Conservation (phyloP, 1,140 invertebrate species). For the Trichogramma pretiosum region DNA sequence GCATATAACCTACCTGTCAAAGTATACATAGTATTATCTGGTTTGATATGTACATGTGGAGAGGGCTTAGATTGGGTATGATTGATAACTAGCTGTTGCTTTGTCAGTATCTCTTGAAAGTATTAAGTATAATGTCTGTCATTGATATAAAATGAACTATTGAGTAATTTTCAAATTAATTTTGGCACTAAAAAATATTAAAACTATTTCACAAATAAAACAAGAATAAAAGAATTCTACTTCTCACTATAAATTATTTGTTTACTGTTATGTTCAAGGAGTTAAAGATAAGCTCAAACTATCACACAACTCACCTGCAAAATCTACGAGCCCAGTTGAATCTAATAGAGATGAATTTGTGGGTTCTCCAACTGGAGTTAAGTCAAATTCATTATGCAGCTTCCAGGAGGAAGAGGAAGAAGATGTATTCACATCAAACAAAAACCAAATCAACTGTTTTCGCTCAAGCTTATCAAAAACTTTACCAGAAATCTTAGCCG, state of each 20-base stretch:
- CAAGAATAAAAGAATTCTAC: no score
- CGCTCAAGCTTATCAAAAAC: constrained; percentile 54
- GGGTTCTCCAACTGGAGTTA: constrained; percentile 14
- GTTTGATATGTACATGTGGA: no score
- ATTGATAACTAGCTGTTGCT: no score
- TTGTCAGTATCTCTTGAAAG: no score
- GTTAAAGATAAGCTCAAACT: constrained; percentile 29
- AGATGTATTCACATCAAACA: constrained; percentile 21
- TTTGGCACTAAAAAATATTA: neutral
- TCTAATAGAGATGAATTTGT: constrained; percentile 4
- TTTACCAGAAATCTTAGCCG: constrained; percentile 55
- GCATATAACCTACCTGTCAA: no score
- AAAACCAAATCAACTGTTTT: constrained; percentile 25
- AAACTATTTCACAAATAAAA: no score
- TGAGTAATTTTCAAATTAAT: no score
- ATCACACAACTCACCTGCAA: constrained; percentile 23
- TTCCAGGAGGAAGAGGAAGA: constrained; percentile 39
- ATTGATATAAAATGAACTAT: no score
- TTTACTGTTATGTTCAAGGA: constrained; percentile 21
- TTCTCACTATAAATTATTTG: constrained; percentile 2
- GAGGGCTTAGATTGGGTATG: no score
- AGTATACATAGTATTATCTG: no score
- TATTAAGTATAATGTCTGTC: no score
- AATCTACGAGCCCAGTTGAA: constrained; percentile 13
- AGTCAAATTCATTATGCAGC: constrained; percentile 25